Evolutionary conservation across 1,140 invertebrate genomes (phyloP).

Genomic region (Ceratoteleas bidentatus): DNA sequence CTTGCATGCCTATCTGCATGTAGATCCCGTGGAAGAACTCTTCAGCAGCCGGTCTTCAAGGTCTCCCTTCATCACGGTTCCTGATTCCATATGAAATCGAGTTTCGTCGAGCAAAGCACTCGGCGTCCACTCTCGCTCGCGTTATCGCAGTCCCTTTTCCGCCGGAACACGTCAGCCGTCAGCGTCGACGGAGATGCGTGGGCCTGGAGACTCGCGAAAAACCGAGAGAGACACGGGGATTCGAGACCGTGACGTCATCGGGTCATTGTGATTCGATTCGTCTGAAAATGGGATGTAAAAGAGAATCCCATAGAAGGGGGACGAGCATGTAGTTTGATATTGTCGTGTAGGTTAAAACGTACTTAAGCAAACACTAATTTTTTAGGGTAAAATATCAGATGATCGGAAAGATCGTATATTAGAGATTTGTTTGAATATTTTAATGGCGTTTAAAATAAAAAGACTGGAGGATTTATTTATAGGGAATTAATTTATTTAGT

Average conservation of each 20-base stretch:
- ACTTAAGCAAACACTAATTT: too few relatives aligned
- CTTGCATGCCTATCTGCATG: constrained; percentile 35
- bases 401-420: too few relatives aligned
- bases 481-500: too few relatives aligned
- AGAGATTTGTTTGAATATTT: too few relatives aligned
- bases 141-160: constrained; percentile 39
- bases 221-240: constrained; percentile 1
- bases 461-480: too few relatives aligned
- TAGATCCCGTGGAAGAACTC: constrained; percentile 47
- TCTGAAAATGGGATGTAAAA: too few relatives aligned
- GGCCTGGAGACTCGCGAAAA: constrained; percentile 15
- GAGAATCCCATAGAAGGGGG: too few relatives aligned
- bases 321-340: too few relatives aligned
- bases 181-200: constrained; percentile 33
- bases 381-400: too few relatives aligned
- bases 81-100: constrained; percentile 66
- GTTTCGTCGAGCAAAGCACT: constrained; percentile 50
- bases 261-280: constrained; percentile 2
- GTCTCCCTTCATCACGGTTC: constrained; percentile 64
- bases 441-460: too few relatives aligned
- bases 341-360: too few relatives aligned
- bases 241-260: constrained; percentile 26
- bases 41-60: constrained; percentile 67
- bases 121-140: constrained; percentile 46
- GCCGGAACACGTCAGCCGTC: constrained; percentile 36